Conservation (phyloP, 2,113 vertebrate species). For the Macroglossus sobrinus region DNA sequence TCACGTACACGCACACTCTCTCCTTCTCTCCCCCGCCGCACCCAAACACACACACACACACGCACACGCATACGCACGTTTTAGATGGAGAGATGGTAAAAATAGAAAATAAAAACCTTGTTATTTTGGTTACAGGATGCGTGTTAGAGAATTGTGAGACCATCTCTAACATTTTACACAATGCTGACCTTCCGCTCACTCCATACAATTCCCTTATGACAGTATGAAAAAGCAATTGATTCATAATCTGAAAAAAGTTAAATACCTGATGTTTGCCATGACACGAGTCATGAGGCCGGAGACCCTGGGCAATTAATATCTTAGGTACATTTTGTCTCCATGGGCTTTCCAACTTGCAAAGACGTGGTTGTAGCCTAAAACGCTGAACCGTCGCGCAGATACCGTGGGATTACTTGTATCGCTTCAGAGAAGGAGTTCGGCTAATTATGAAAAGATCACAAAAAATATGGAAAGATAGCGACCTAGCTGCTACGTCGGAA, state of each 20-base stretch:
- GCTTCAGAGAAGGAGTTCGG: background rate
- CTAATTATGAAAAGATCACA: background rate
- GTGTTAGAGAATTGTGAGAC: background rate
- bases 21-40: too few species aligned
- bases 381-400: background rate
- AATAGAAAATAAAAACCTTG: background rate
- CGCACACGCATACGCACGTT: too few species aligned
- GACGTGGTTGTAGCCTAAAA: background rate
- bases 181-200: background rate
- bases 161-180: background rate
- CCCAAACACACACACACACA: too few species aligned
- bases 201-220: background rate
- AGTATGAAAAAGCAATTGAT: background rate
- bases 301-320: background rate
- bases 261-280: background rate
- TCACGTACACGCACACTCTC: too few species aligned
- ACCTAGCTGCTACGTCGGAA: background rate
- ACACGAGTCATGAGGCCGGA: background rate
- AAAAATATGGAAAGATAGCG: background rate
- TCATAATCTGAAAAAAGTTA: background rate
- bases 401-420: background rate
- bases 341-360: background rate
- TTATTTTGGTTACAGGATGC: background rate
- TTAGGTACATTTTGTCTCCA: background rate
- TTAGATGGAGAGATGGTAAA: background rate